Evolutionary conservation across 2,888 invertebrate species (phyloP), one percentile per base, ranked within the genome.

Genomic region (Acanthosepion pharaonis): DNA sequence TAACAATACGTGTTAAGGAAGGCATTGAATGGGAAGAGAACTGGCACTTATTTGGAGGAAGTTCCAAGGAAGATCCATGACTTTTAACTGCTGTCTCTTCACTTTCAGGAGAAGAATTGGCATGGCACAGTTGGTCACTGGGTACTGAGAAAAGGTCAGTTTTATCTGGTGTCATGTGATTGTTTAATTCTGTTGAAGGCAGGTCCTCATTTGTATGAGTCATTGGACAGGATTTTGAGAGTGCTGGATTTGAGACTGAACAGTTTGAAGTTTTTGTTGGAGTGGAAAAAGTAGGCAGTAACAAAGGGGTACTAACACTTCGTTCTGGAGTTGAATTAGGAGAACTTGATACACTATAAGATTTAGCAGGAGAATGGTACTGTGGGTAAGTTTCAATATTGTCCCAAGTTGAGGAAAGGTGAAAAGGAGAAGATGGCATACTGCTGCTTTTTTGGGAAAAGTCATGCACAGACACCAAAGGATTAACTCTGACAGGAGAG

Each of bases 281-380:
- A 0, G 93, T 53, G 18, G 93, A 93, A 53, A 93, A 93, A n/a
- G 18, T 51, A 53, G 93, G 93, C 18, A 93, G 51, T 53, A 93
- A 49, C n/a, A 93, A 93, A 53, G 93, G 51, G 18, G 20, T 93
- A 33, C 93, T 53, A 11, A 28, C 20, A 53, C 53, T 93, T 53
- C 93, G 93, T 51, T 53, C 51, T 28, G 93, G 93, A 9, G 93
- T n/a, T 78, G 78, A 78, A 78, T n/a, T 15, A 93, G 93, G 93
- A 49, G 93, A 93, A 51, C 53, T 93, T 5, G 53, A 53, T 28
- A 93, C 93, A 93, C 53, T n/a, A 18, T 9, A 53, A 11, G n/a
- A n/a, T 93, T 93, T 93, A 28, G 28, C 28, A 53, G 93, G 93
- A 23, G 93, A 93, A n/a, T n/a, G 51, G 9, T 93, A 93, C n/a